These are phyloP conservation scores for Sisyra terminalis DNA, from an alignment of 2,888 invertebrate genomes.

Conservation along the genomic window DNA sequence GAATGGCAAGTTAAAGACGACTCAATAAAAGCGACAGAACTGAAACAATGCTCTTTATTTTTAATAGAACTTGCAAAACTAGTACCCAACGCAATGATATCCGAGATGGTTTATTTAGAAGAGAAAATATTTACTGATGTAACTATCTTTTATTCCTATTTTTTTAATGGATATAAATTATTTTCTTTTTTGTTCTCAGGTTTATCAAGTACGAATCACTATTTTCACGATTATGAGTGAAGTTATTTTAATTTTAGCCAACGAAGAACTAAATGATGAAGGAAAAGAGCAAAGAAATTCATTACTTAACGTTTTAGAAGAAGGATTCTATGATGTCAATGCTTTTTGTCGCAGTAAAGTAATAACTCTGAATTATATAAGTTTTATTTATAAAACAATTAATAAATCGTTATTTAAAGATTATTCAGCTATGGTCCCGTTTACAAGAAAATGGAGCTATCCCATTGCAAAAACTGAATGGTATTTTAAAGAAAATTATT, in stretches of 20 bases:
- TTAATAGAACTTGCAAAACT: constrained; percentile 21
- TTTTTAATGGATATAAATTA: constrained; percentile 1
- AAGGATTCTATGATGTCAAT: constrained; percentile 70
- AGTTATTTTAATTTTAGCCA: constrained; percentile 55
- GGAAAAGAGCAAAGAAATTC: constrained; percentile 55
- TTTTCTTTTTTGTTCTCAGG: constrained; percentile 25
- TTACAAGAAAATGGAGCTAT: constrained; percentile 65
- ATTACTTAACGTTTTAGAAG: constrained; percentile 60
- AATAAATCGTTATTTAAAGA: constrained; percentile 21
- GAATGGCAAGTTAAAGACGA: constrained; percentile 43
- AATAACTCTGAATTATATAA: constrained; percentile 6
- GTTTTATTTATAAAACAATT: not conserved
- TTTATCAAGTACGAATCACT: constrained; percentile 57
- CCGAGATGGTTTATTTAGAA: constrained; percentile 22
- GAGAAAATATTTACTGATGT: constrained; percentile 22
- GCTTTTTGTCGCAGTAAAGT: constrained; percentile 77
- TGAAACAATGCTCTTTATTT: constrained; percentile 19
- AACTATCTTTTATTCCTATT: constrained; percentile 12
- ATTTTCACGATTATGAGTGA: constrained; percentile 71
- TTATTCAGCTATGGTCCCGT: constrained; percentile 65
- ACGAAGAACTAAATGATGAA: constrained; percentile 51
- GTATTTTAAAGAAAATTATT: constrained; percentile 47
- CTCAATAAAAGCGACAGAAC: constrained; percentile 28
- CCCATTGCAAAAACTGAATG: constrained; percentile 51
- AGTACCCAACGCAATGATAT: constrained; percentile 24